phyloP scores from a whole-genome alignment of 2,797 vertebrate species.

The Leuciscus waleckii region DNA sequence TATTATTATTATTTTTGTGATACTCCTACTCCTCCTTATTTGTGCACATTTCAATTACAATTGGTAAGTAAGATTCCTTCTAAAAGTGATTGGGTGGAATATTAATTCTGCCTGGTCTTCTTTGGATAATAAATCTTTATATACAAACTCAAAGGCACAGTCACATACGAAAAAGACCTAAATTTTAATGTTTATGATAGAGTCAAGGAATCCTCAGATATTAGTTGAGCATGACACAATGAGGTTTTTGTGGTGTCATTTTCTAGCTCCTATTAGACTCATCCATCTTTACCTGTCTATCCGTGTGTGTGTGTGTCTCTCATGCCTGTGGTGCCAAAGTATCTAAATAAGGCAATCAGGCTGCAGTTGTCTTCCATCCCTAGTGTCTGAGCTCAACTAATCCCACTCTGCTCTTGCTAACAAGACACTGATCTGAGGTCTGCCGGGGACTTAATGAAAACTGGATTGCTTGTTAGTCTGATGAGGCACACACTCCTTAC shows the following conservation, averaged over 20 bases:
- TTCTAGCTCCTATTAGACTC: neutral
- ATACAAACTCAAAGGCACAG: neutral
- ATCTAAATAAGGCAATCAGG: slow-evolving; percentile 64
- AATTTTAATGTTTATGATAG: no score
- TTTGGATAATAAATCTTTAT: neutral
- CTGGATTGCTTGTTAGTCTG: slow-evolving; percentile 57
- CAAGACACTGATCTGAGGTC: slow-evolving; percentile 45
- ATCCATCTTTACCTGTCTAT: slow-evolving; percentile 4
- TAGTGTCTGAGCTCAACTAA: slow-evolving; percentile 61
- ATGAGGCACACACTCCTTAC: slow-evolving; percentile 42
- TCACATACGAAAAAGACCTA: neutral
- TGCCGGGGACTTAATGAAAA: slow-evolving; percentile 49
- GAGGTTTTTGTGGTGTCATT: neutral
- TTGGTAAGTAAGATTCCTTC: neutral
- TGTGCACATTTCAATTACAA: neutral
- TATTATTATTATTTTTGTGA: no score
- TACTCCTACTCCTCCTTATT: no score
- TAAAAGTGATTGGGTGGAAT: neutral
- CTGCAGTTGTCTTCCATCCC: slow-evolving; percentile 61
- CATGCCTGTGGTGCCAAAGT: slow-evolving; percentile 55
- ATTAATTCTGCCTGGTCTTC: neutral
- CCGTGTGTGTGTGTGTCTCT: neutral
- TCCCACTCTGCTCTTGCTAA: slow-evolving; percentile 52
- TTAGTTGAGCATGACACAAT: neutral
- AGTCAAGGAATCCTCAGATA: neutral